Base-by-base conservation (phyloP, 1,140 invertebrate species). In the Hypsibius dujardini region DNA sequence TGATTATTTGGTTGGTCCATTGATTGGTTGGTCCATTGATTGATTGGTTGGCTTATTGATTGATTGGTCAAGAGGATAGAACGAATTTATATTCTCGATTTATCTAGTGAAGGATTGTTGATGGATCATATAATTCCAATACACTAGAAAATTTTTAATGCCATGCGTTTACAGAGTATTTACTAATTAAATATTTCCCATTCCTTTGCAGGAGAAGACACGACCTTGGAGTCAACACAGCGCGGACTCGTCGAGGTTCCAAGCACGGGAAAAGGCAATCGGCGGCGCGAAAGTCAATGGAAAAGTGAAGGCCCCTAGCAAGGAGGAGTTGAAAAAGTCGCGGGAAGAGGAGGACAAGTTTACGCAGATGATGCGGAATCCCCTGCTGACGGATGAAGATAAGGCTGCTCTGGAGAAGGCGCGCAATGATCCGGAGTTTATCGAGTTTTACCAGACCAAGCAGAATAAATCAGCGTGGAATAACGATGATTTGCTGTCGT, bases 391-490 rank as follows among this genome's bases (percentile, higher is more conserved):
- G 78, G 79, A 75, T 71, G 78, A 80, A 74, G 73, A 77, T 60
- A 83, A 83, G 72, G 82, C 87, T 75, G 80, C 87, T 71, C 76
- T 88, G 14, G 83, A 85, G 78, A 85, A 85, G 77, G 85, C 86
- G 75, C 78, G 70, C 78, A 70, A 90, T 82, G 91, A 95, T 84
- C 88, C 90, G 46, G 79, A 89, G 71, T 95, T 95, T 81, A 80
- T 84, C 73, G 90, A 95, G 79, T 96, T 92, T 81, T 80, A 95
- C 75, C 84, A 90, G 80, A 84, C 85, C 67, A 89, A 94, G 79
- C 62, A 42, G 42, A 47, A 84, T 84, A 79, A 83, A 71, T 71
- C 75, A 70, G 74, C 85, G 2, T 90, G 87, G 87, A 84, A 83
- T 47, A 88, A 90, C 79, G 87, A 89, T 76, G 79, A 82, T 46